phyloP scores from a whole-genome alignment of 2,888 invertebrate genomes.

The Lycia hirtaria region DNA sequence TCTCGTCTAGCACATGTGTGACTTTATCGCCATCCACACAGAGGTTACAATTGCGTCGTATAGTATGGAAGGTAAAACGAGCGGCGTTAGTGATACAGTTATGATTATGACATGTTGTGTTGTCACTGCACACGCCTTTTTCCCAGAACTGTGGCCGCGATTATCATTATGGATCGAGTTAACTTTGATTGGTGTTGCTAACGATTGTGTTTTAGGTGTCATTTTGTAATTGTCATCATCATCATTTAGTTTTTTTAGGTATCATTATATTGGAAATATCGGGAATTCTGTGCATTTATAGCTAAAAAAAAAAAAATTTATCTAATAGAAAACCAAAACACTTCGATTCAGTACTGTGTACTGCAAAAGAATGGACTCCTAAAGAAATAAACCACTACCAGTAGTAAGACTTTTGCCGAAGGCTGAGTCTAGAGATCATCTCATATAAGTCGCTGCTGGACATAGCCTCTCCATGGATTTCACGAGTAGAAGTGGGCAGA shows the following conservation, averaged over 20 bases:
- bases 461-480: too few species aligned
- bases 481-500: too few species aligned
- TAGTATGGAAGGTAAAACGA: slow-evolving; percentile 31
- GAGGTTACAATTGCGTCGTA: background rate
- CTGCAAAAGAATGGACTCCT: too few species aligned
- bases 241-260: background rate
- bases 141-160: slow-evolving; percentile 47
- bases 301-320: too few species aligned
- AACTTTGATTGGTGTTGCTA: slow-evolving; percentile 37
- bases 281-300: background rate
- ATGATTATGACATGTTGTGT: slow-evolving; percentile 21
- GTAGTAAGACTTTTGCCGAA: too few species aligned
- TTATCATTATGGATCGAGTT: slow-evolving; percentile 47
- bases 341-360: too few species aligned
- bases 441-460: too few species aligned
- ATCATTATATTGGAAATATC: background rate
- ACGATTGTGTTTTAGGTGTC: background rate
- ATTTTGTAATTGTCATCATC: background rate
- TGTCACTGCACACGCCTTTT: slow-evolving; percentile 53
- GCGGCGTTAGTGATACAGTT: slow-evolving; percentile 38
- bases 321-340: too few species aligned
- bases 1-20: background rate
- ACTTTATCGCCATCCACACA: background rate
- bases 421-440: too few species aligned
- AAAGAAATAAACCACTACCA: too few species aligned